A percentile compares a stretch with the other conserved stretches of the same genome.
phyloP scores from a whole-genome alignment of 2,888 invertebrate genomes.

The Leistus spinibarbis region DNA sequence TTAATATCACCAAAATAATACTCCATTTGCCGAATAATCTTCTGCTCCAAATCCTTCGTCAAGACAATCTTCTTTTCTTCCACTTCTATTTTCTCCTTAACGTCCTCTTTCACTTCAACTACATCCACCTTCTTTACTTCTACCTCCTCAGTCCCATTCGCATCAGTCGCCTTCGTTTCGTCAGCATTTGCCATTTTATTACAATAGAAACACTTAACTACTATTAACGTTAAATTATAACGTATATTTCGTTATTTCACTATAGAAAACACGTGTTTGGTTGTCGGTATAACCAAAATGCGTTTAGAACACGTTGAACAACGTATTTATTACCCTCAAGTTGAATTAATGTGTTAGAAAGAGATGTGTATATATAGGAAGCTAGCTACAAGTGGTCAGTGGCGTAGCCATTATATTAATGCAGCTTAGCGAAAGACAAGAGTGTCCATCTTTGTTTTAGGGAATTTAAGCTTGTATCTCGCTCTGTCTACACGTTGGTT shows the following conservation, averaged over 20 bases:
- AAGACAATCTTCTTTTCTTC: constrained; percentile 22
- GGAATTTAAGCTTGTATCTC: no score
- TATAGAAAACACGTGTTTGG: constrained; percentile 23
- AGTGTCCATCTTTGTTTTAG: no score
- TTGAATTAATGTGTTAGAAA: background rate
- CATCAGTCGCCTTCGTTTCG: constrained; percentile 14
- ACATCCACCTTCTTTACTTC: constrained; percentile 42
- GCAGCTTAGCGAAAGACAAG: background rate
- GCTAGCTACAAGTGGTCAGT: background rate
- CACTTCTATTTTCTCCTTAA: background rate
- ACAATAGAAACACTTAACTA: no score
- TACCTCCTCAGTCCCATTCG: constrained; percentile 43
- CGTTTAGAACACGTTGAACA: background rate
- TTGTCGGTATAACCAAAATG: background rate
- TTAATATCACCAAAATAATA: constrained; percentile 87
- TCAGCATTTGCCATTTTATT: constrained; percentile 30
- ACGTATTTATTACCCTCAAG: background rate
- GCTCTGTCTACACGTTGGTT: no score
- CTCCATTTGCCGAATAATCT: constrained; percentile 72
- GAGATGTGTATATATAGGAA: background rate
- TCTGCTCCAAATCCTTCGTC: constrained; percentile 60
- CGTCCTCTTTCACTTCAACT: constrained; percentile 41
- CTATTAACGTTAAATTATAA: no score
- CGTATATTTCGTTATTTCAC: no score
- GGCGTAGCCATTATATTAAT: background rate